These are phyloP conservation scores for Tholera decimalis DNA, from an alignment of 2,888 invertebrate genomes.

Conservation along the genomic window DNA sequence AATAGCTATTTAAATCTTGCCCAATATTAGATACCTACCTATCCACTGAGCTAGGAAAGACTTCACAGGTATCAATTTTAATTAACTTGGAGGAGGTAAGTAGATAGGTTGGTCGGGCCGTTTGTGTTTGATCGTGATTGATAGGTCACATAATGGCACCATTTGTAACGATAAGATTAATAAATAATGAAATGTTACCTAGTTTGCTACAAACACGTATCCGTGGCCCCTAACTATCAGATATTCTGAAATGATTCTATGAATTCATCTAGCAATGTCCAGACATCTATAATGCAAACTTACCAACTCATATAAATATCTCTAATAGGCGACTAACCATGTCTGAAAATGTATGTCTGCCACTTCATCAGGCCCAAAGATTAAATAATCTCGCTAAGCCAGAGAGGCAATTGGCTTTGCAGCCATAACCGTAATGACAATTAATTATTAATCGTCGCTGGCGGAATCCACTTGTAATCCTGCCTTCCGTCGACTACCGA, in stretches of 20 bases:
- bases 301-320: not conserved
- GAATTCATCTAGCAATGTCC: conserved; percentile 12
- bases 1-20: not conserved
- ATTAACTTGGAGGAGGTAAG: not conserved
- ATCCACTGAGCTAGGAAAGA: conserved; percentile 1
- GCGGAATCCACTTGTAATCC: conserved; percentile 75
- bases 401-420: conserved; percentile 74
- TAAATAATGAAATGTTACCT: not conserved
- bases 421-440: conserved; percentile 77
- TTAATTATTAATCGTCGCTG: conserved; percentile 80
- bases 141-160: conserved; percentile 1
- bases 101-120: not conserved
- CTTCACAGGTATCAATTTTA: not conserved
- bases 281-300: not conserved
- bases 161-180: not conserved
- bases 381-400: conserved; percentile 59
- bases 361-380: conserved; percentile 56
- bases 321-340: not conserved
- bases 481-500: conserved; percentile 65
- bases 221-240: not conserved
- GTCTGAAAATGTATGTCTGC: conserved; percentile 36
- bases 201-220: not conserved
- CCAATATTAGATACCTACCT: too few relatives aligned
- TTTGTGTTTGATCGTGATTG: not conserved
- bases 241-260: conserved; percentile 8